Percentiles rank a stretch among this genome's conserved stretches.
Conservation (phyloP, 2,888 invertebrate genomes). For the Spisula subtruncata region DNA sequence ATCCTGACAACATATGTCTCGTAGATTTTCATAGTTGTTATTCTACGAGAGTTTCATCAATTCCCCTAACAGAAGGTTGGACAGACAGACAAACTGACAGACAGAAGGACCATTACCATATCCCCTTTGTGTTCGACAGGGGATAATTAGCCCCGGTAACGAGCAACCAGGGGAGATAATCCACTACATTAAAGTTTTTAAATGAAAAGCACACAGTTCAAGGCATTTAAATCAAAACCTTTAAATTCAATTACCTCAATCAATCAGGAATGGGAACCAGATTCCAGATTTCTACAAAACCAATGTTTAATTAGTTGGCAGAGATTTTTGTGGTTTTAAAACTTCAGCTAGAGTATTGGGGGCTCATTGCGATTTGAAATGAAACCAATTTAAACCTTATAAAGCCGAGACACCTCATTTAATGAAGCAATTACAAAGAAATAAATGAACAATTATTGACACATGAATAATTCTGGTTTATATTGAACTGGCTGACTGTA, state of each 20-base stretch:
- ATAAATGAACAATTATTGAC: conserved; percentile 12
- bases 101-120: too few species aligned
- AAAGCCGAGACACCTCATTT: not conserved
- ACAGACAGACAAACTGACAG: too few species aligned
- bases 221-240: not conserved
- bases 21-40: too few species aligned
- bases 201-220: not conserved
- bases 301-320: not conserved
- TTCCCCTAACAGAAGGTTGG: too few species aligned
- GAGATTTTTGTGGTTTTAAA: not conserved
- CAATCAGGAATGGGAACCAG: not conserved
- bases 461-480: conserved; percentile 1
- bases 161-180: too few species aligned
- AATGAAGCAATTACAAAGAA: conserved; percentile 15
- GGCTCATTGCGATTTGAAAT: not conserved
- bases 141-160: too few species aligned
- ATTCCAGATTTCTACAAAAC: conserved; percentile 25
- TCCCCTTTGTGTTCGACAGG: too few species aligned
- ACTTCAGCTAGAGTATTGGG: not conserved
- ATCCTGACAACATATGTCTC: too few species aligned
- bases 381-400: conserved; percentile 11
- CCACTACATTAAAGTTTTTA: not conserved
- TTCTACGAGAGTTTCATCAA: too few species aligned
- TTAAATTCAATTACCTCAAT: conserved; percentile 4
- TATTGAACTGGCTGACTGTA: not conserved